phyloP scores from a whole-genome alignment of 2,113 vertebrate species.

The Colinus virginianus region DNA sequence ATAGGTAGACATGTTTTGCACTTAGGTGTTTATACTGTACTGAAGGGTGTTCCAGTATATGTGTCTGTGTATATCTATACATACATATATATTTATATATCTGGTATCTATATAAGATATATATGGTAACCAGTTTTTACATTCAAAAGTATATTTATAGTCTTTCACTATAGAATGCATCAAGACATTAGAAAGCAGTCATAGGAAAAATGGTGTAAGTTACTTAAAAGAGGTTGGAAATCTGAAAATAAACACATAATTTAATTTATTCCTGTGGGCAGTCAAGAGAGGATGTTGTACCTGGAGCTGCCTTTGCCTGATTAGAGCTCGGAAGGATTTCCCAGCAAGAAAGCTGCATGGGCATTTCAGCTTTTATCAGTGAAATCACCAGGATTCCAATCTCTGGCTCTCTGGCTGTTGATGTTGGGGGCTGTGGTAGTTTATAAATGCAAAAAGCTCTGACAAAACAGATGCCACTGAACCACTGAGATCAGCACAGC shows the following conservation, averaged over 20 bases:
- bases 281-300: not conserved
- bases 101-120: not conserved
- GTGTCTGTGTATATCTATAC: not conserved
- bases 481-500: not conserved
- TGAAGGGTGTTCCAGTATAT: constrained; percentile 4
- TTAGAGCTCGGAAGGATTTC: not conserved
- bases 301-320: not conserved
- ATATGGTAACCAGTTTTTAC: not conserved
- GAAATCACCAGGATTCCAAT: not conserved
- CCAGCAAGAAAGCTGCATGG: not conserved
- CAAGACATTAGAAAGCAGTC: not conserved
- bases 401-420: not conserved
- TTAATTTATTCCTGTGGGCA: not conserved
- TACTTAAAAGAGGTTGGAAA: not conserved
- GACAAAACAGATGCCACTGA: rapidly evolving
- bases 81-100: not conserved
- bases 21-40: not conserved
- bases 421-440: not conserved
- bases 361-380: not conserved
- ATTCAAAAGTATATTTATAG: not conserved
- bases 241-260: not conserved
- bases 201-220: not conserved
- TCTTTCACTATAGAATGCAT: not conserved
- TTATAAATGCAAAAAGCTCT: not conserved
- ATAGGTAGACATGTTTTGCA: not conserved